Evolutionary conservation across 53 echinoderm and acorn worm species (phyloP), one percentile per base, ranked within the genome.

Genomic region (Echinometra lucunter): DNA sequence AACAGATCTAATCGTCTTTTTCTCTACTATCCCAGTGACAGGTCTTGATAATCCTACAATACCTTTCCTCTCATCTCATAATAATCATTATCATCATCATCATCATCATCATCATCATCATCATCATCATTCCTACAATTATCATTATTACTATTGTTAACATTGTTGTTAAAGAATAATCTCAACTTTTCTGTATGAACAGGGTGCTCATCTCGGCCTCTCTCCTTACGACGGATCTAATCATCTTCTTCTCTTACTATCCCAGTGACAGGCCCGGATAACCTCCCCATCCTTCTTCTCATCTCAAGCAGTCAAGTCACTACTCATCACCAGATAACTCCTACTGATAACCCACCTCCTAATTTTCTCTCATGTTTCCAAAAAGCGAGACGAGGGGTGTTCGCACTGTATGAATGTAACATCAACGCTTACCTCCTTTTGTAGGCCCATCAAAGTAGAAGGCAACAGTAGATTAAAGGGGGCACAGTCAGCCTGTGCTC

Each of bases 271-370:
- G 74, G 74, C 35, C 74, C 27, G 10, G 74, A 74, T 74, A 74
- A 74, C 78, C 55, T 34, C 32, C 6, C 55, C 56, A 49, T 55
- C 56, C 56, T 45, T 25, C 53, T 32, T 30, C 49, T 88, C 28
- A 88, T 55, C 88, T 34, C n/a, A 11, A 27, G 53, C 6, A 88
- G 88, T 88, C 56, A 49, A 49, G 88, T 16, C 56, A 17, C 88
- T 56, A 55, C 88, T 88, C 88, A 88, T 88, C 55, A 88, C 88
- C n/a, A 28, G 88, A 88, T 88, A 88, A 88, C 88, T 88, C 88
- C 56, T 6, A 21, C 88, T 32, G 88, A 88, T 88, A 88, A 88
- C 88, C 88, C 55, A 42, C 44, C 88, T 88, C 30, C 30, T 88
- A 88, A 88, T 88, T 88, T 88, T 28, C 88, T 88, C 88, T 88